Conservation (phyloP, 2,113 vertebrate species). For the Aleadryas rufinucha region DNA sequence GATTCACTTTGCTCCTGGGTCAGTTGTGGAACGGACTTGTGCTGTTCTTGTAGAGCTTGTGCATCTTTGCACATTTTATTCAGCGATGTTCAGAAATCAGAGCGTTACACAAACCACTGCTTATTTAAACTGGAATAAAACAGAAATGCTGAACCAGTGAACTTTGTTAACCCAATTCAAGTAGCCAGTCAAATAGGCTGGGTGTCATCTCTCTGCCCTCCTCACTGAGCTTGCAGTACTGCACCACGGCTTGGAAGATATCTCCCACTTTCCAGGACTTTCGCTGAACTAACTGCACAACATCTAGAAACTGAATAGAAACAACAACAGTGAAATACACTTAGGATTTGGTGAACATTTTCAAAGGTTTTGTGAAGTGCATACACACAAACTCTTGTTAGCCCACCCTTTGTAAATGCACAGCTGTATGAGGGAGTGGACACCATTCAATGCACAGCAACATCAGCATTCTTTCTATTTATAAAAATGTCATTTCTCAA, state of each 20-base stretch:
- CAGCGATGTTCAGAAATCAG: slow-evolving; percentile 16
- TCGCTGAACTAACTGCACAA: slow-evolving; percentile 85
- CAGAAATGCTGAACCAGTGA: neutral
- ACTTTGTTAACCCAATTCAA: slow-evolving; percentile 78
- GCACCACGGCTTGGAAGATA: slow-evolving; percentile 86
- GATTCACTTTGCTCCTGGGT: neutral
- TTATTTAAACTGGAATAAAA: slow-evolving; percentile 35
- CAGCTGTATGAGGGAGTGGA: neutral
- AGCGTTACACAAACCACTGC: slow-evolving; percentile 43
- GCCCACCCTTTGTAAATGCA: neutral
- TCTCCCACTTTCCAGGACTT: slow-evolving; percentile 92
- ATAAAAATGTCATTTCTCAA: neutral
- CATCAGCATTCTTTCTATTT: neutral
- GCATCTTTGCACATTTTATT: slow-evolving; percentile 35
- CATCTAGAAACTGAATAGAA: slow-evolving; percentile 84
- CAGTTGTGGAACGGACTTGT: neutral
- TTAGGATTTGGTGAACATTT: neutral
- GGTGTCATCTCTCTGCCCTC: slow-evolving; percentile 66
- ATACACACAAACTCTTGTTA: neutral
- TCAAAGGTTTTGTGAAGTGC: neutral
- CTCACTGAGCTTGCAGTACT: slow-evolving; percentile 85
- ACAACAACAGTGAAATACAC: neutral
- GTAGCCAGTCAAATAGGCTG: slow-evolving; percentile 94
- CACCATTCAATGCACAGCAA: neutral
- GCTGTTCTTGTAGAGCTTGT: neutral